A percentile compares a stretch with the other conserved stretches of the same genome.
phyloP scores from a whole-genome alignment of 2,888 invertebrate genomes.

The Anthrax anthrax region DNA sequence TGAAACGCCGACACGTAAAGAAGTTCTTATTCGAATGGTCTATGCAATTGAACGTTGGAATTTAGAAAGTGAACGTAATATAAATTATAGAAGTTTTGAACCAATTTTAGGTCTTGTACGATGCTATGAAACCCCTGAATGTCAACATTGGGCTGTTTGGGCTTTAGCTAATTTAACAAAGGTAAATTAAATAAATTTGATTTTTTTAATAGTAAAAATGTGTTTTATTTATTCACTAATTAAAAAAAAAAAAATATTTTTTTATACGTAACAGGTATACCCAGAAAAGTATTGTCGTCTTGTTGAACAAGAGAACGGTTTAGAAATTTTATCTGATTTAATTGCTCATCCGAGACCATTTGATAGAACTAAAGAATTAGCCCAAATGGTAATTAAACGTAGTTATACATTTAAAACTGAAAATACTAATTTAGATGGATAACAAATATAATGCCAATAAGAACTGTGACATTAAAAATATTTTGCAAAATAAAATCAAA shows the following conservation, averaged over 20 bases:
- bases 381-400: conserved; percentile 50
- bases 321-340: conserved; percentile 53
- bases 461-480: background rate
- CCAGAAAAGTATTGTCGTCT: conserved; percentile 81
- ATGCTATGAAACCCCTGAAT: conserved; percentile 75
- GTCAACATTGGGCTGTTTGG: conserved; percentile 96
- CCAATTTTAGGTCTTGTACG: conserved; percentile 77
- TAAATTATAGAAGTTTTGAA: conserved; percentile 92
- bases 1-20: conserved; percentile 49
- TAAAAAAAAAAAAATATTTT: too few relatives aligned
- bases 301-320: conserved; percentile 74
- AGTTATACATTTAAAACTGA: conserved; percentile 33
- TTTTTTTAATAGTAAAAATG: conserved; percentile 1
- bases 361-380: conserved; percentile 51
- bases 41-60: conserved; percentile 81
- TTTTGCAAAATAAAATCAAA: too few relatives aligned
- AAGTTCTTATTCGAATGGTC: conserved; percentile 62
- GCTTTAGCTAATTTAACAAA: conserved; percentile 89
- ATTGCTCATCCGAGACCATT: conserved; percentile 48
- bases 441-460: conserved; percentile 5
- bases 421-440: conserved; percentile 28
- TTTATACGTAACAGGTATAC: conserved; percentile 37
- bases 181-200: conserved; percentile 14
- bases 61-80: conserved; percentile 73
- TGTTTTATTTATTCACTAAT: too few relatives aligned